A percentile compares a stretch with the other conserved stretches of the same genome.
Conservation (phyloP, 30 jellyfish, hydroid and myxozoan genomes). For the Turritopsis rubra region DNA sequence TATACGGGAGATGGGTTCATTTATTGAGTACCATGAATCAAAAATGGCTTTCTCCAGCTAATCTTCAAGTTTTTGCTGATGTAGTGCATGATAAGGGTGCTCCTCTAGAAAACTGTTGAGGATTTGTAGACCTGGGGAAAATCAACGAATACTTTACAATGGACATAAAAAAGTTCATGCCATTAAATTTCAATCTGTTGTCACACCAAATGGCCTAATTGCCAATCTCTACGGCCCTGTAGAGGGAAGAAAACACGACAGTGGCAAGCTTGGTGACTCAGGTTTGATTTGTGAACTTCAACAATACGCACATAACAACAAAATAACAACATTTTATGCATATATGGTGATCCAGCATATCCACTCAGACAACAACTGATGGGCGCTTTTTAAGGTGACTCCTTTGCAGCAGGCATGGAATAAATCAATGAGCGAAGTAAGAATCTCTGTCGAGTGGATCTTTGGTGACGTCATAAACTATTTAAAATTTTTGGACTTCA, state of each 20-base stretch:
- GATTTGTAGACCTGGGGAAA: not conserved
- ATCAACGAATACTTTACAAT: not conserved
- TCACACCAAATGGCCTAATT: not conserved
- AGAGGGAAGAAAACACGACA: not conserved
- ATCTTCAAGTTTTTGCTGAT: not conserved
- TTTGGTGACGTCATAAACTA: constrained; percentile 51
- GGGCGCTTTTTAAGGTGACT: not conserved
- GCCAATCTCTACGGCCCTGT: not conserved
- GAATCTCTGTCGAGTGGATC: constrained; percentile 56
- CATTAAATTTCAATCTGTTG: not conserved
- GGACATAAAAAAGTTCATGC: not conserved
- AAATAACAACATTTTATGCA: not conserved
- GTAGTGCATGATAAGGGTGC: not conserved
- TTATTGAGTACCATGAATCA: not conserved
- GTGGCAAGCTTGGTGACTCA: not conserved
- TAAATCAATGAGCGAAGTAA: constrained; percentile 49
- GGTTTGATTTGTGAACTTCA: not conserved
- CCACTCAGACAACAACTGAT: not conserved
- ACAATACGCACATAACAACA: not conserved
- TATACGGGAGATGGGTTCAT: not conserved
- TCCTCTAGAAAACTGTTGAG: not conserved
- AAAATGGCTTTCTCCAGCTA: not conserved
- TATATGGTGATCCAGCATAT: not conserved
- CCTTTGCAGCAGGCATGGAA: not conserved
- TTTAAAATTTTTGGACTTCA: constrained; percentile 46